Evolutionary conservation across 2,113 vertebrate genomes (phyloP).

Genomic region (Datnioides undecimradiatus): DNA sequence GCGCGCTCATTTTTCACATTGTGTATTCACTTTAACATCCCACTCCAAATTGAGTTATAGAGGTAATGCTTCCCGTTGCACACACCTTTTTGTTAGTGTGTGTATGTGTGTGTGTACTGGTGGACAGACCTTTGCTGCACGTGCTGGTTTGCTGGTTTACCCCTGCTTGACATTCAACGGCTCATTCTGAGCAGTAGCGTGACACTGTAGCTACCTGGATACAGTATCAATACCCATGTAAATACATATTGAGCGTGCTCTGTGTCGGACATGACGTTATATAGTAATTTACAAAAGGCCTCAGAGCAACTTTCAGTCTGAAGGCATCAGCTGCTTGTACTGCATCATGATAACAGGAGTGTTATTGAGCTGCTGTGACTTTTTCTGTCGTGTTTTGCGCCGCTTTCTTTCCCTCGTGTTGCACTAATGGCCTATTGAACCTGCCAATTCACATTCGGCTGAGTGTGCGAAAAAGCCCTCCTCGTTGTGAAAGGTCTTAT

Average conservation of each 20-base stretch:
- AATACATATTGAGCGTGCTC: conserved; percentile 58
- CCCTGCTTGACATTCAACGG: conserved; percentile 48
- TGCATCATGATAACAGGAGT: conserved; percentile 60
- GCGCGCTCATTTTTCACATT: conserved; percentile 77
- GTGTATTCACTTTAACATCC: conserved; percentile 75
- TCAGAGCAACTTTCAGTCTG: conserved; percentile 24
- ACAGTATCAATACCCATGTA: conserved; percentile 48
- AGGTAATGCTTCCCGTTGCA: conserved; percentile 58
- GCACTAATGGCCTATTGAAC: conserved; percentile 74
- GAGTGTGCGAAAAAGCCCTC: conserved; percentile 64
- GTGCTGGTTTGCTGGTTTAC: conserved; percentile 56
- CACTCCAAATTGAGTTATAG: conserved; percentile 76
- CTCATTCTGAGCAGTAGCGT: conserved; percentile 24
- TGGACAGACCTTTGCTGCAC: conserved; percentile 36
- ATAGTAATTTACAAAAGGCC: conserved; percentile 37
- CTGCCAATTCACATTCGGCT: conserved; percentile 72
- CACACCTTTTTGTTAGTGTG: conserved; percentile 38
- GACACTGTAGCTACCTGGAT: conserved; percentile 45
- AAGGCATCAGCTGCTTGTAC: conserved; percentile 52
- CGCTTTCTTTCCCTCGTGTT: conserved; percentile 27
- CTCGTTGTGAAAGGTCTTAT: conserved; percentile 69
- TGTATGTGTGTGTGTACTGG: conserved; percentile 24
- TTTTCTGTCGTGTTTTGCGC: conserved; percentile 61
- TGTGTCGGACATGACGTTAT: conserved; percentile 49
- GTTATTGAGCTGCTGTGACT: conserved; percentile 70